A percentile compares a stretch with the other conserved stretches of the same genome.
phyloP scores from a whole-genome alignment of 1,140 invertebrate genomes.

The Diorhabda sublineata region DNA sequence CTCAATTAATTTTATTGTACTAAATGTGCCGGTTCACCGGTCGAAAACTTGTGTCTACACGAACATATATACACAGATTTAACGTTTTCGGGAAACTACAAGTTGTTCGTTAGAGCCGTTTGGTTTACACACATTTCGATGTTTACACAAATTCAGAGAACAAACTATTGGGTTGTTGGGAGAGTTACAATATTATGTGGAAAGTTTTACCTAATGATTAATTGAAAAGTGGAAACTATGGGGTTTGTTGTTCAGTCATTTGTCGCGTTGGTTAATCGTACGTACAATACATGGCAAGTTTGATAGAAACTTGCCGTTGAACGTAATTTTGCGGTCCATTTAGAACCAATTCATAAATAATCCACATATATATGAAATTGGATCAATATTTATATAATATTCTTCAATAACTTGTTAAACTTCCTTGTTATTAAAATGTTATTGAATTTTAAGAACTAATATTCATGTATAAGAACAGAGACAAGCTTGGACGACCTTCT shows the following conservation, averaged over 20 bases:
- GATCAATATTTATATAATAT: no score
- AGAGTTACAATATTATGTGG: not conserved
- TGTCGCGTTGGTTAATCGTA: not conserved
- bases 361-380: no score
- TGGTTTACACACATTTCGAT: constrained; percentile 21
- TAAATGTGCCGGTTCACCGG: constrained; percentile 32
- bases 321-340: no score
- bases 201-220: constrained; percentile 1
- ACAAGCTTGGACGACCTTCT: no score
- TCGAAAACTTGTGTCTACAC: constrained; percentile 37
- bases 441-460: no score
- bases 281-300: no score
- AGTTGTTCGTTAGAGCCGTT: constrained; percentile 25
- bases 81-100: constrained; percentile 32
- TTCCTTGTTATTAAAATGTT: no score
- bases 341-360: no score
- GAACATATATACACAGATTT: constrained; percentile 28
- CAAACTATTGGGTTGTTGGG: not conserved
- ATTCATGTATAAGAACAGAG: no score
- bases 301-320: no score
- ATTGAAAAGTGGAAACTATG: constrained; percentile 2
- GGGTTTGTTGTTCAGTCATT: not conserved
- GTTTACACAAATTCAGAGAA: not conserved
- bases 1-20: not conserved
- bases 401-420: no score